Conservation (phyloP, 2,113 vertebrate genomes). For the Lophius piscatorius region DNA sequence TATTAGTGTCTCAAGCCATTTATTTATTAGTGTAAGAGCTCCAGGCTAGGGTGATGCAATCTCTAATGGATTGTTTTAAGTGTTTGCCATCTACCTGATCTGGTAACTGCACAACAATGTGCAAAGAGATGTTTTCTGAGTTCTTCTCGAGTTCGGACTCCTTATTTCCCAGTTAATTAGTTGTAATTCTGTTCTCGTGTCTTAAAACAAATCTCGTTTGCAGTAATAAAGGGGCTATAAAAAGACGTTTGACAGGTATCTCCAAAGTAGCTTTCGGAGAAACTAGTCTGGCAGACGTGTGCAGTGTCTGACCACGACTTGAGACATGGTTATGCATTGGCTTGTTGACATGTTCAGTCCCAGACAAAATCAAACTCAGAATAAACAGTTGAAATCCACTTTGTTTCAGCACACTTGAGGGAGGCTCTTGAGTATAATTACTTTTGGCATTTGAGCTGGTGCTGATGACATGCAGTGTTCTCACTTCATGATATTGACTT, state of each 20-base stretch:
- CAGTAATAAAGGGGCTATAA: background rate
- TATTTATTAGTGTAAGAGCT: constrained; percentile 68
- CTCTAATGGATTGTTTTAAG: constrained; percentile 59
- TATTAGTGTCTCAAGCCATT: constrained; percentile 69
- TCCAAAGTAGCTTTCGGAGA: background rate
- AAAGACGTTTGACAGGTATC: background rate
- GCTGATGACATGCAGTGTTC: background rate
- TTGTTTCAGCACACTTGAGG: constrained; percentile 2
- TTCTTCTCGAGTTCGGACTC: background rate
- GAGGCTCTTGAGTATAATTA: constrained; percentile 6
- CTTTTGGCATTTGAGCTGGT: constrained; percentile 10
- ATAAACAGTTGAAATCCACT: constrained; percentile 10
- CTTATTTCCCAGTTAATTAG: background rate
- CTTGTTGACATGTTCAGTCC: background rate
- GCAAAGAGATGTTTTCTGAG: constrained; percentile 6
- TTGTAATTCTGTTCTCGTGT: background rate
- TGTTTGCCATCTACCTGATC: constrained; percentile 54
- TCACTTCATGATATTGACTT: background rate
- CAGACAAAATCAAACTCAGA: background rate
- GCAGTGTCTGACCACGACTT: constrained; percentile 5
- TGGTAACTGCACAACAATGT: constrained; percentile 20
- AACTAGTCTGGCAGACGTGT: background rate
- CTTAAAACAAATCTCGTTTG: background rate
- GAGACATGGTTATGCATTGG: constrained; percentile 1
- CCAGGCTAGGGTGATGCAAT: constrained; percentile 65